These are phyloP conservation scores for Cossypha polioptera DNA, from an alignment of 2,797 vertebrate species.

Conservation along the genomic window DNA sequence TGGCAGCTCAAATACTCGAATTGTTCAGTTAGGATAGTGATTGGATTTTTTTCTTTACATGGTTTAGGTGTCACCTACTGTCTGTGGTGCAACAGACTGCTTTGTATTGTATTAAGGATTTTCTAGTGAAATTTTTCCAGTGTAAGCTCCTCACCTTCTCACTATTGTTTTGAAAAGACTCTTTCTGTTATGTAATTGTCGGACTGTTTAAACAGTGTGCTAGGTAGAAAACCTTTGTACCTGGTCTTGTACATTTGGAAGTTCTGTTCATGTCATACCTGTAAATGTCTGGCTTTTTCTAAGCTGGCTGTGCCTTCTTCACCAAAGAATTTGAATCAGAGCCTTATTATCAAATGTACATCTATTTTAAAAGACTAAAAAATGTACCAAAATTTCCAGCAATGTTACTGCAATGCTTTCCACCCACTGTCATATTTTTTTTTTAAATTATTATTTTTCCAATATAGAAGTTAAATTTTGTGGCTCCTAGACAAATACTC, in stretches of 20 bases:
- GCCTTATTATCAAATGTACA: not conserved
- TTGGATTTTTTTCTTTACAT: not conserved
- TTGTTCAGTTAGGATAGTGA: not conserved
- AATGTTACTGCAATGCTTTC: not conserved
- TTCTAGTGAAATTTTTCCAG: not conserved
- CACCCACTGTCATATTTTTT: not conserved
- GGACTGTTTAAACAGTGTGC: not conserved
- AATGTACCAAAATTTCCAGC: not conserved
- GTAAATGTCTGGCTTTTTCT: not conserved
- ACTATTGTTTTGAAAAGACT: not conserved
- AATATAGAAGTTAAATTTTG: not conserved
- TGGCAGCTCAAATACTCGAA: not conserved
- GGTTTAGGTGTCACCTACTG: not conserved
- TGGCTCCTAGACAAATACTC: not conserved
- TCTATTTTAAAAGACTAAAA: not conserved
- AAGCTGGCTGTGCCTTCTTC: not conserved
- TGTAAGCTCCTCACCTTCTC: not conserved
- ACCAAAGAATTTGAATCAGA: not conserved
- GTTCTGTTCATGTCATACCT: not conserved
- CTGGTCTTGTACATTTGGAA: not conserved
- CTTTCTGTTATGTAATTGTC: not conserved
- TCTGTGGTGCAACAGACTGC: not conserved
- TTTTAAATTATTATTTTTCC: not conserved
- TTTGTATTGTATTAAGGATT: not conserved
- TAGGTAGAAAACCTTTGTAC: not conserved